Evolutionary conservation across 2,797 vertebrate species (phyloP).

Genomic region (Dryobates pubescens): DNA sequence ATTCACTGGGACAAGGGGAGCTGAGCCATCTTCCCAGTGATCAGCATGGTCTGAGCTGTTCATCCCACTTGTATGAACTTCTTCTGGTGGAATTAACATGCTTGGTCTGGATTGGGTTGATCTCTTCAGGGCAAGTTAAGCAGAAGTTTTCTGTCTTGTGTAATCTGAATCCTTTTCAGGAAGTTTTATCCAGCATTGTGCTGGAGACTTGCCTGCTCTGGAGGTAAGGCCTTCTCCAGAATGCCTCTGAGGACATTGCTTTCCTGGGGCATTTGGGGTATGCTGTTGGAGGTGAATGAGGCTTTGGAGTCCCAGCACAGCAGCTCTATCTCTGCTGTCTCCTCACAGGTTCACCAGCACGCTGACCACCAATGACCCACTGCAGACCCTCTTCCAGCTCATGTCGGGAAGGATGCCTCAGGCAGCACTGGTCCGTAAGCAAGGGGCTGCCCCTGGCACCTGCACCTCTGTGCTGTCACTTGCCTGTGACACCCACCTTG

Average conservation of each 20-base stretch:
- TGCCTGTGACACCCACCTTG: background rate
- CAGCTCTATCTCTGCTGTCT: background rate
- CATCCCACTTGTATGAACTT: fast-evolving
- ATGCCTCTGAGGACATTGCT: background rate
- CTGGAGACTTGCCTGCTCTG: background rate
- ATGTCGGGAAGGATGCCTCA: slow-evolving; percentile 89
- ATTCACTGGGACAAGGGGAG: background rate
- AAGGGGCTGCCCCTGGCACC: background rate
- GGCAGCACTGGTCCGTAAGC: slow-evolving; percentile 81
- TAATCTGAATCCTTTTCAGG: background rate
- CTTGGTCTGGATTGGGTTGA: slow-evolving; percentile 15
- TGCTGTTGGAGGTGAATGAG: background rate
- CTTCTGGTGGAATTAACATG: slow-evolving; percentile 14
- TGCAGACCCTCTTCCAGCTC: slow-evolving; percentile 93
- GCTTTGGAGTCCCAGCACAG: background rate
- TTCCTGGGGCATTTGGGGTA: background rate
- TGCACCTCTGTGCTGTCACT: background rate
- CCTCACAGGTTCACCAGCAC: slow-evolving; percentile 88
- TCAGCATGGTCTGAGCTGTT: background rate
- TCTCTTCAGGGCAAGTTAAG: slow-evolving; percentile 34
- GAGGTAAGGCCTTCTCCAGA: background rate
- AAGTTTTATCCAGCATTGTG: slow-evolving; percentile 1
- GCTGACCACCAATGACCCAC: slow-evolving; percentile 84
- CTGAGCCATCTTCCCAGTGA: background rate
- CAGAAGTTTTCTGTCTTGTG: slow-evolving; percentile 8